Conservation (phyloP, 2,797 vertebrate genomes). For the Serranus cabrilla region DNA sequence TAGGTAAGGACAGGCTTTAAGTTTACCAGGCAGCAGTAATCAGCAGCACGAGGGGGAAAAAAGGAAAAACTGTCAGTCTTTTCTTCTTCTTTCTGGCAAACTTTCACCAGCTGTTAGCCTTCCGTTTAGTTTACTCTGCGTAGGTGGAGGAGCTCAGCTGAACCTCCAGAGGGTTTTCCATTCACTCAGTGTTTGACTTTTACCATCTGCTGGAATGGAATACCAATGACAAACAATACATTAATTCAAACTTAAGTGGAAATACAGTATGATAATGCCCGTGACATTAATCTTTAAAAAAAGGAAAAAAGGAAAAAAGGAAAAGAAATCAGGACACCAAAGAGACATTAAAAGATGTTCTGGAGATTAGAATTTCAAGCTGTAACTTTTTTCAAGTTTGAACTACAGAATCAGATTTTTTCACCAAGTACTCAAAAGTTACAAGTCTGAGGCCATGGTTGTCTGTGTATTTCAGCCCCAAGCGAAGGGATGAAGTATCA, state of each 20-base stretch:
- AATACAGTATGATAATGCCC: neutral
- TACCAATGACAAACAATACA: slow-evolving; percentile 1
- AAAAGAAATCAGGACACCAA: neutral
- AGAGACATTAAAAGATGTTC: neutral
- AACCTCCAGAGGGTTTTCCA: slow-evolving; percentile 29
- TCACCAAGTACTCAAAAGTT: no score
- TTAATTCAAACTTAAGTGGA: neutral
- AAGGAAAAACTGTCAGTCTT: neutral
- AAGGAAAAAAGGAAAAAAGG: no score
- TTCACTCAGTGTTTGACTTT: slow-evolving; percentile 11
- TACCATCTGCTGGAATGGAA: slow-evolving; percentile 44
- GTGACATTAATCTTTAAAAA: neutral
- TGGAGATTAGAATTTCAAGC: neutral
- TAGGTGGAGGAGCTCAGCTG: slow-evolving; percentile 37
- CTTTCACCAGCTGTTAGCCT: slow-evolving; percentile 35
- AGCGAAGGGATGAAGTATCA: no score
- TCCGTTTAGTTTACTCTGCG: slow-evolving; percentile 32
- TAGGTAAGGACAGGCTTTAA: slow-evolving; percentile 15
- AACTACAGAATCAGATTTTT: no score
- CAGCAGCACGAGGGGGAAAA: neutral
- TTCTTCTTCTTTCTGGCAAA: slow-evolving; percentile 20
- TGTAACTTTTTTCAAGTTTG: no score
- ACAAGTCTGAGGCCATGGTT: no score
- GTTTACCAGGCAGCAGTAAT: slow-evolving; percentile 4
- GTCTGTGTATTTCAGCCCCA: no score